Evolutionary conservation across 2,888 invertebrate genomes (phyloP).

Genomic region (Platerodrilus igneus): DNA sequence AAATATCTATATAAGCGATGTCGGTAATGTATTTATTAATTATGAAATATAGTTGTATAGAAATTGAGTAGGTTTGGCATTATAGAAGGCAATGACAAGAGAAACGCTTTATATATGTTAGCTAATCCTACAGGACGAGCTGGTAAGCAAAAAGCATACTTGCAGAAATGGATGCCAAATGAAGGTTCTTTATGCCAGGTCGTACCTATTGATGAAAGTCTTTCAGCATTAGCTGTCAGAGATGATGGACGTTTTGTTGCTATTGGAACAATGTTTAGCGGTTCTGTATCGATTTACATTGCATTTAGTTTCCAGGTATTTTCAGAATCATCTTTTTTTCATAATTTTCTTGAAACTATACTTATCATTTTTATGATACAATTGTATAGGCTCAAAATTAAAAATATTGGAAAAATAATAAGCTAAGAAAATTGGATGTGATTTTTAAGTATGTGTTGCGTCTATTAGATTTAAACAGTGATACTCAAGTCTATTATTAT

Average conservation of each 20-base stretch:
- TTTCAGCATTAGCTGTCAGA: constrained; percentile 80
- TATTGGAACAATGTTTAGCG: constrained; percentile 90
- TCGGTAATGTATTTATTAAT: constrained; percentile 50
- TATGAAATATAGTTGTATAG: background rate
- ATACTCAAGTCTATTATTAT: no score
- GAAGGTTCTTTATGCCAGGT: constrained; percentile 55
- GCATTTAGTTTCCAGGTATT: constrained; percentile 86
- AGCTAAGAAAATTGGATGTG: no score
- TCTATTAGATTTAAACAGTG: no score
- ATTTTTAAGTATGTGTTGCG: no score
- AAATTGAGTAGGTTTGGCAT: constrained; percentile 57
- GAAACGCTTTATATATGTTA: constrained; percentile 68
- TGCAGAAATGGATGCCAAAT: constrained; percentile 76
- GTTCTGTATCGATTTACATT: constrained; percentile 84
- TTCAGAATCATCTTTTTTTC: constrained; percentile 13
- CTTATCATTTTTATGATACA: no score
- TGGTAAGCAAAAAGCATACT: constrained; percentile 66
- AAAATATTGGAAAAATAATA: background rate
- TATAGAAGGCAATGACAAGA: constrained; percentile 62
- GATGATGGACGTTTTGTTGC: constrained; percentile 91
- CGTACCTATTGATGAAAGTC: constrained; percentile 65
- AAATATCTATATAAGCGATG: constrained; percentile 83
- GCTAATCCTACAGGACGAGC: constrained; percentile 74
- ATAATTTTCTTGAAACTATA: no score
- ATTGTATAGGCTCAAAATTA: no score